These are phyloP conservation scores for Phyllopteryx taeniolatus DNA, from an alignment of 2,113 vertebrate genomes.

Conservation along the genomic window DNA sequence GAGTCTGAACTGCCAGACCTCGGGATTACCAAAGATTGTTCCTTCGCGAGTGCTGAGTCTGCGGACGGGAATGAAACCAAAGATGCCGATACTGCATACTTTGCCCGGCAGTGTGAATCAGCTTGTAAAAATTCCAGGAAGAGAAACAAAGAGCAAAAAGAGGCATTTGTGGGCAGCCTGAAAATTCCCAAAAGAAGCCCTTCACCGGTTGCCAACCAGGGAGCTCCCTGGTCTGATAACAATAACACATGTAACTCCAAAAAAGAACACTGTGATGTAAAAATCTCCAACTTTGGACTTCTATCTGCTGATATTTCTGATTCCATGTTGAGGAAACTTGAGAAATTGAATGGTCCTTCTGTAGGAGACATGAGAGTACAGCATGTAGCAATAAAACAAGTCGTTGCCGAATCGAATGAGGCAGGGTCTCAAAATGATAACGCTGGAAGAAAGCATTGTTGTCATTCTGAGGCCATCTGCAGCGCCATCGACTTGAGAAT, in stretches of 20 bases:
- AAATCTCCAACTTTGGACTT: neutral
- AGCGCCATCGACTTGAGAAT: conserved; percentile 71
- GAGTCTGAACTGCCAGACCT: neutral
- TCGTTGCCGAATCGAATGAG: conserved; percentile 2
- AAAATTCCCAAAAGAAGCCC: conserved; percentile 65
- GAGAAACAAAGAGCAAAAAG: conserved; percentile 60
- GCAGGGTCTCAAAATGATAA: neutral
- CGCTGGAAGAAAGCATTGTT: conserved; percentile 20
- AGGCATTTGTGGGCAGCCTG: conserved; percentile 49
- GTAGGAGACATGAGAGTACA: neutral
- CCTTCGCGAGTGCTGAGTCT: conserved; percentile 9
- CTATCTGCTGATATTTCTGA: conserved; percentile 11
- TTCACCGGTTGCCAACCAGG: conserved; percentile 19
- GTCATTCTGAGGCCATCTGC: conserved; percentile 52
- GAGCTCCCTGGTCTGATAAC: conserved; percentile 15
- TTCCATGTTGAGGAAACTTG: conserved; percentile 7
- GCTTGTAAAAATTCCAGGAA: conserved; percentile 67
- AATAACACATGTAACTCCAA: conserved; percentile 29
- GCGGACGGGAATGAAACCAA: conserved; percentile 36
- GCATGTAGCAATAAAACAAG: conserved; percentile 15
- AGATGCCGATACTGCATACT: conserved; percentile 21
- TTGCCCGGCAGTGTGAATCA: conserved; percentile 35
- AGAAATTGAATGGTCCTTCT: conserved; percentile 8
- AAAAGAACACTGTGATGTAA: conserved; percentile 10
- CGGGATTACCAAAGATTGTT: conserved; percentile 23